Evolutionary conservation across 2,888 invertebrate species (phyloP), one percentile per base, ranked within the genome.

Genomic region (Agrochola lychnidis): DNA sequence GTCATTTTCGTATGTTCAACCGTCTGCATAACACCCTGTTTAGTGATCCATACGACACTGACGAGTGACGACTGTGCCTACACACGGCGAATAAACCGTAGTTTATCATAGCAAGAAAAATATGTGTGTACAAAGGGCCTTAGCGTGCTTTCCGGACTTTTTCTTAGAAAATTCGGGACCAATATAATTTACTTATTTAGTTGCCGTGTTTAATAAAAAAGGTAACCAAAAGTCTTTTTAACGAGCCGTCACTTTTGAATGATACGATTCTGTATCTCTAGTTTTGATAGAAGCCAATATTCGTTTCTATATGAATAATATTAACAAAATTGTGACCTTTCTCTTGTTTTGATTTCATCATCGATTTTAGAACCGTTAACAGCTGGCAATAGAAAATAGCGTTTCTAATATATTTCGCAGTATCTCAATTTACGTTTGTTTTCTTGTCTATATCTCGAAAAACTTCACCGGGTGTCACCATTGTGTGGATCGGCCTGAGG

Each of bases 301-400:
- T 59, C 48, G 19, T 61, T 67, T 76, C n/a, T 19, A 19, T 68
- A 30, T 22, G 9, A 59, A 51, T 59, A 40, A 73, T 22, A 73
- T 61, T 40, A 1, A 51, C 73, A n/a, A 30, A 6, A 14, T 19
- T 76, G n/a, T 30, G 42, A 42, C 51, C 19, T 51, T 51, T 51
- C 59, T 4, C 14, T 22, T 61, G 59, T 68, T 76, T 76, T 68
- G 76, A 53, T 45, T 67, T 53, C 59, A 67, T 76, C 19, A 40
- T 48, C 3, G 16, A 48, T 63, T 73, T 73, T 19, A 45, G 63
- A 48, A 40, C 36, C 4, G 4, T 22, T 51, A 2, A 16, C 16
- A 76, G 48, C 19, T 70, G 19, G 6, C 16, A 59, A 7, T 30
- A 71, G n/a, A 71, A 53, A 66, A 40, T 14, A 42, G 42, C 22